Evolutionary conservation across 37 sponge, comb jelly and placozoan genomes (phyloP).

Genomic region (Sycon ciliatum): DNA sequence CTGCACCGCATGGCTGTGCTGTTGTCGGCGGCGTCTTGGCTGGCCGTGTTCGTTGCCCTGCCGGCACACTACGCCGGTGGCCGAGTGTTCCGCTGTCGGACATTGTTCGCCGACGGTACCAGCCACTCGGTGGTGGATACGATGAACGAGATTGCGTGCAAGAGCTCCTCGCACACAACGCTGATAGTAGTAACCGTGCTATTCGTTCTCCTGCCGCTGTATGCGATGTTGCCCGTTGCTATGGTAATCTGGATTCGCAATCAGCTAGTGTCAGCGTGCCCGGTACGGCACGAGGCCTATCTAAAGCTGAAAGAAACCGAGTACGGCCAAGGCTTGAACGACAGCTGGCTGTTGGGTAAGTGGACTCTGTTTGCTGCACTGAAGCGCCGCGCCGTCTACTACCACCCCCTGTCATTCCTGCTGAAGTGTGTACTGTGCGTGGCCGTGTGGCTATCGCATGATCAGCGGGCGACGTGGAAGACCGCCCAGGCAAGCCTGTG

Average conservation of each 20-base stretch:
- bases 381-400: constrained; percentile 9
- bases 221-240: not conserved
- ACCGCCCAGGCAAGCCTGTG: no score
- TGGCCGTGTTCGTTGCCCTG: not conserved
- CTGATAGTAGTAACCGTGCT: not conserved
- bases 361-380: constrained; percentile 19
- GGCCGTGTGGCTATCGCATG: no score
- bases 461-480: no score
- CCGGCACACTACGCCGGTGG: not conserved
- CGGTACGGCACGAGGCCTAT: constrained; percentile 31
- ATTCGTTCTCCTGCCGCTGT: not conserved
- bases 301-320: constrained; percentile 38
- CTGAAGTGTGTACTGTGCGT: not conserved
- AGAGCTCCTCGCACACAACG: not conserved
- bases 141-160: not conserved
- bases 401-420: not conserved
- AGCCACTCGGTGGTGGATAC: not conserved
- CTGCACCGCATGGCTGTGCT: not conserved
- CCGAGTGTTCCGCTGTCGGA: not conserved
- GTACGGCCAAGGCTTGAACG: constrained; percentile 27
- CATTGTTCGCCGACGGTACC: not conserved
- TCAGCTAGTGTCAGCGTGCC: constrained; percentile 1
- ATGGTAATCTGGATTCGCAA: not conserved
- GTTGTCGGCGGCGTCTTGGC: not conserved
- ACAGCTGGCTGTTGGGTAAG: constrained; percentile 21